A percentile compares a stretch with the other conserved stretches of the same genome.
These are phyloP conservation scores for Salminus brasiliensis DNA, from an alignment of 2,113 vertebrate species.

Conservation along the genomic window DNA sequence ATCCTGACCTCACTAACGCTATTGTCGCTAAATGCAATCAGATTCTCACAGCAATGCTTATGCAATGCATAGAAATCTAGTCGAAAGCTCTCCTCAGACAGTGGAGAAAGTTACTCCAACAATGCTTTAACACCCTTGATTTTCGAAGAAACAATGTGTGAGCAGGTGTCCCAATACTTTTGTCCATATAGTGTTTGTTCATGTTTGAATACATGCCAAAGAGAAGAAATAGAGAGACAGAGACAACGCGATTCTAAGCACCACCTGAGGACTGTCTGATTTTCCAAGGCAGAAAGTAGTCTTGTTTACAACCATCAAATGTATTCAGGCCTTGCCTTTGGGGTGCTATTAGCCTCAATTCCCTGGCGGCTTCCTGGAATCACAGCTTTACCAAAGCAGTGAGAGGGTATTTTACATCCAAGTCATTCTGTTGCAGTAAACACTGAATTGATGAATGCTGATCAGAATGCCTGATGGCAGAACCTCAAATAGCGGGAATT, in stretches of 20 bases:
- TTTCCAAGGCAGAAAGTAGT: slow-evolving; percentile 11
- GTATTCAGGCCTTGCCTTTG: background rate
- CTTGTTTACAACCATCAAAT: slow-evolving; percentile 32
- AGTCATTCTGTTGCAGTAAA: background rate
- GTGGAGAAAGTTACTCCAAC: too few relatives aligned
- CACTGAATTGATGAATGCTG: slow-evolving; percentile 18
- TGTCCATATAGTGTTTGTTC: too few relatives aligned
- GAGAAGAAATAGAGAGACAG: background rate
- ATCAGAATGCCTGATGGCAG: slow-evolving; percentile 26
- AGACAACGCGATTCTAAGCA: slow-evolving; percentile 20
- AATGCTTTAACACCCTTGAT: too few relatives aligned
- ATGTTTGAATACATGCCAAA: background rate
- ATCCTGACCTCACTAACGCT: too few relatives aligned
- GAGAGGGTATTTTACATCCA: background rate
- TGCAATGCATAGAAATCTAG: too few relatives aligned
- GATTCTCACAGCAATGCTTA: too few relatives aligned
- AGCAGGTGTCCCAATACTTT: too few relatives aligned
- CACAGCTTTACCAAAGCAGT: background rate
- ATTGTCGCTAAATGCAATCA: too few relatives aligned
- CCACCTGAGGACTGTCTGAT: slow-evolving; percentile 11
- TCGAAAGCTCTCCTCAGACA: too few relatives aligned
- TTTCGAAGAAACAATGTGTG: too few relatives aligned
- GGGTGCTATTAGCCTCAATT: background rate
- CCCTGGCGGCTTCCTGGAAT: background rate
- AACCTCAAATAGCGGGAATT: slow-evolving; percentile 35